Evolutionary conservation across 2,888 invertebrate species (phyloP), one percentile per base, ranked within the genome.

Genomic region (Crematogaster levior): DNA sequence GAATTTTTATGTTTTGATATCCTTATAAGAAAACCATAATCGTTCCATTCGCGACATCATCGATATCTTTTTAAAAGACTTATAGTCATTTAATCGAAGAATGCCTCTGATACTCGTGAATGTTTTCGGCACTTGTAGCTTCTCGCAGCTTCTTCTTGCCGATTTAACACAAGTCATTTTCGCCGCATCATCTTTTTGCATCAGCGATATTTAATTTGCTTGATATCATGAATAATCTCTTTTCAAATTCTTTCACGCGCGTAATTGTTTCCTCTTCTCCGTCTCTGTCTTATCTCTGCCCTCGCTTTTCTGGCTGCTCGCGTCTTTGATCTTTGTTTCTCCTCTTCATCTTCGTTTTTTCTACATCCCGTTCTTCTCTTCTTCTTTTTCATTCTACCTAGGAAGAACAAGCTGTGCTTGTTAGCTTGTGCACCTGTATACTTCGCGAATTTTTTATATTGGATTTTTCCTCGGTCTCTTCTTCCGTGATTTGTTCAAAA

Each of bases 401-500:
- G 84, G 56, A 82, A 84, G 80, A 53, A 82, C 66, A 61, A 72
- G 68, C 83, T 60, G 75, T 21, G 91, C 91, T 92, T 91, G 92
- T 92, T 92, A 92, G 90, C 77, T 80, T 86, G 75, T 92, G 92
- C 93, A 93, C 93, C 93, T 93, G 93, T 93, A 90, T 85, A 79
- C 87, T 86, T 86, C 83, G 72, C 85, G 82, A 60, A 92, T 91
- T 93, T 93, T 92, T 93, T 92, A 92, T 92, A 91, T 90, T 85
- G 89, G 82, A 80, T 82, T 51, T n/a, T 51, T 51, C 34, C 34
- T 34, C 34, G 6, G 34, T 15, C 27, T 81, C 83, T 81, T 46
- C 65, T 73, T 80, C 56, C 79, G 27, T 34, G 21, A 68, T 77
- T 56, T 75, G 27, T 51, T 53, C 48, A 15, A 51, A 65, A 63